These are phyloP conservation scores for Stenodera caucasica DNA, from an alignment of 2,888 invertebrate species.

Conservation along the genomic window DNA sequence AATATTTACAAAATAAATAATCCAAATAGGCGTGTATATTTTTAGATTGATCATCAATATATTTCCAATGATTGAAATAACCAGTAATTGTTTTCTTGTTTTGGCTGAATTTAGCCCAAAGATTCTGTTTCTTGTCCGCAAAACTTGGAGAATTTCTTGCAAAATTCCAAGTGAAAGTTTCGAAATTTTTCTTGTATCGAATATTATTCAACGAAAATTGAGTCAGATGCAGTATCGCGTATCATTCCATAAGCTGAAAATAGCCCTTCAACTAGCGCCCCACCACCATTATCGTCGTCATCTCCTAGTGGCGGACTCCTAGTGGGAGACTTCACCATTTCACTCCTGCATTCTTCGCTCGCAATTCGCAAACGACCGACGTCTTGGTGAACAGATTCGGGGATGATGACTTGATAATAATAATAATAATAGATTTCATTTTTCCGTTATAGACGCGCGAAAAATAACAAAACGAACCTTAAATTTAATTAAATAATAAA, in stretches of 20 bases:
- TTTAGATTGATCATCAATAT: background rate
- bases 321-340: constrained; percentile 47
- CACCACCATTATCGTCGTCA: constrained; percentile 14
- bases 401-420: constrained; percentile 77
- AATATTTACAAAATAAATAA: background rate
- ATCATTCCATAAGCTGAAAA: constrained; percentile 44
- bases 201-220: constrained; percentile 22
- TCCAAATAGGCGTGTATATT: background rate
- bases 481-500: constrained; percentile 35
- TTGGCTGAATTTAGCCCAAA: no score
- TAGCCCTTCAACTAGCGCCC: constrained; percentile 41
- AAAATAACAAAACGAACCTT: constrained; percentile 42
- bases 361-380: constrained; percentile 93
- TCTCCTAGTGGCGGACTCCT: constrained; percentile 38
- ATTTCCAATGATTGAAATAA: no score
- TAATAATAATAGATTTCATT: constrained; percentile 51
- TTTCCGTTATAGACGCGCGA: constrained; percentile 56
- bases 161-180: background rate
- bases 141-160: background rate
- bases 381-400: constrained; percentile 79
- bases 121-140: no score
- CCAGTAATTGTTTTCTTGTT: background rate
- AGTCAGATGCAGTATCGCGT: constrained; percentile 37
- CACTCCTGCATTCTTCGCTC: constrained; percentile 75
- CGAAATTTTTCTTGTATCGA: background rate